Evolutionary conservation across 2,113 vertebrate genomes (phyloP).

Genomic region (Ctenomys sociabilis): DNA sequence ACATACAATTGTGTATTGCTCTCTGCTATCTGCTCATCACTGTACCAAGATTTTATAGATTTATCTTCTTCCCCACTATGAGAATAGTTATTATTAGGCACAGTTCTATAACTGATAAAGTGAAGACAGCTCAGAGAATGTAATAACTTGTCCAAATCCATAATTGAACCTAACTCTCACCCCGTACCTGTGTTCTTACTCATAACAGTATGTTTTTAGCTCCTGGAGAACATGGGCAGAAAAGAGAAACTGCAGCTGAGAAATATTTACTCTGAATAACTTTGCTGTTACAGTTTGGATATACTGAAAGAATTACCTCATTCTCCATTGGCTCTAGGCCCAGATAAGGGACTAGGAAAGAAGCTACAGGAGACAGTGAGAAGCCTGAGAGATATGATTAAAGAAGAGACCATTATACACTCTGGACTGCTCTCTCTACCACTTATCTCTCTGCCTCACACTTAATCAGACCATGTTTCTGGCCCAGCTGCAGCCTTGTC

Average conservation of each 20-base stretch:
- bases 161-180: background rate
- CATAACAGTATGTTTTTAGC: background rate
- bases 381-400: background rate
- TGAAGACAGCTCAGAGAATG: background rate
- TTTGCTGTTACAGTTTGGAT: background rate
- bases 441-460: background rate
- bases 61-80: background rate
- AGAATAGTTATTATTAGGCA: background rate
- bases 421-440: background rate
- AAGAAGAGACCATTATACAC: background rate
- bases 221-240: background rate
- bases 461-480: background rate
- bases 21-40: background rate
- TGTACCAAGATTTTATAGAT: background rate
- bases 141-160: background rate
- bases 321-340: constrained; percentile 27
- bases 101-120: background rate
- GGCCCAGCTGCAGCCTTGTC: background rate
- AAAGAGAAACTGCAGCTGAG: background rate
- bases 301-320: background rate
- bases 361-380: background rate
- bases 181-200: background rate
- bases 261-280: background rate
- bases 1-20: background rate
- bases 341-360: background rate